These are phyloP conservation scores for Mactra quadrangularis DNA, from an alignment of 1,140 invertebrate species.

Conservation along the genomic window DNA sequence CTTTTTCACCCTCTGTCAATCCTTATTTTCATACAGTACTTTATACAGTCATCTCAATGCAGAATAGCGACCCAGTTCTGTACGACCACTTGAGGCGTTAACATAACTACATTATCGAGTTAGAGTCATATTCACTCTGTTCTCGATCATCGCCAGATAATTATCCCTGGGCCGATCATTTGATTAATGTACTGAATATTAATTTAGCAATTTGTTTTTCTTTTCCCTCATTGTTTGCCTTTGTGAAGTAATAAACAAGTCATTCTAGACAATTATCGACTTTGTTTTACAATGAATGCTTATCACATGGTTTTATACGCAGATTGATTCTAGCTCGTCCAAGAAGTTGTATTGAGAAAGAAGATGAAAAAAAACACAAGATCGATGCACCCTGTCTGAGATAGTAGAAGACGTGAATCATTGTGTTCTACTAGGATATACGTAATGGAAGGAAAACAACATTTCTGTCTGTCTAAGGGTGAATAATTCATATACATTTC, in stretches of 20 bases:
- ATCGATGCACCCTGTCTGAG: neutral
- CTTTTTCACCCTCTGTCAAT: no score
- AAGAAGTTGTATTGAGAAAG: slow-evolving; percentile 48
- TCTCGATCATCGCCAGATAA: slow-evolving; percentile 33
- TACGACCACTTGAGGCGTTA: neutral
- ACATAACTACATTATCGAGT: slow-evolving; percentile 44
- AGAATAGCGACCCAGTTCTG: neutral
- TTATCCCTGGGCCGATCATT: slow-evolving; percentile 59
- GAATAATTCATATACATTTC: no score
- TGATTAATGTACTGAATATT: slow-evolving; percentile 65
- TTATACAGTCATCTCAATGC: no score
- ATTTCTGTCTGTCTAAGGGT: no score
- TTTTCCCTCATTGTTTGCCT: slow-evolving; percentile 57
- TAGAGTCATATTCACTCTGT: slow-evolving; percentile 19
- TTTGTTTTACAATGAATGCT: slow-evolving; percentile 52
- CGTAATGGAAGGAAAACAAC: no score
- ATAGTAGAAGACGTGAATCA: slow-evolving; percentile 22
- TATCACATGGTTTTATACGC: slow-evolving; percentile 65
- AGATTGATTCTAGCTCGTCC: slow-evolving; percentile 57
- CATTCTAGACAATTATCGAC: slow-evolving; percentile 64
- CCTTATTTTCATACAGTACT: no score
- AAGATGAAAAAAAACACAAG: neutral
- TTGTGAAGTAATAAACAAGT: slow-evolving; percentile 62
- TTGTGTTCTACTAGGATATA: no score
- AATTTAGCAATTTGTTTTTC: slow-evolving; percentile 66